phyloP scores from a whole-genome alignment of 2,113 vertebrate genomes.

The Chitala chitala region DNA sequence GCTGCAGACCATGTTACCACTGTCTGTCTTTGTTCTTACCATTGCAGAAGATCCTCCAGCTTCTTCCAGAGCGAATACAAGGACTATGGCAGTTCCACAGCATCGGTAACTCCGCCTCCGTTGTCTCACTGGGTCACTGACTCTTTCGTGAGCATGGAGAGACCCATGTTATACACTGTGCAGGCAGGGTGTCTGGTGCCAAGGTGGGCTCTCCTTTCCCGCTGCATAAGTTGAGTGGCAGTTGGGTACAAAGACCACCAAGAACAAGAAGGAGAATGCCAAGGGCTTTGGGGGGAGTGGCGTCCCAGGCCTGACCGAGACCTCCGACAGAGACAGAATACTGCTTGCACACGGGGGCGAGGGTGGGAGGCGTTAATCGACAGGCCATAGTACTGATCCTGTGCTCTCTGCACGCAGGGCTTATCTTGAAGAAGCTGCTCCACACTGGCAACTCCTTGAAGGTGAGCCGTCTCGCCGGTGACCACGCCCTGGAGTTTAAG shows the following conservation, averaged over 20 bases:
- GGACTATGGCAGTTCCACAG: constrained; percentile 98
- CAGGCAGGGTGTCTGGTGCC: constrained; percentile 10
- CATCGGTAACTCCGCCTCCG: constrained; percentile 79
- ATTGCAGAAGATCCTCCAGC: constrained; percentile 94
- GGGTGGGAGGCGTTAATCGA: background rate
- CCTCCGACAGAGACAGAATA: constrained; percentile 59
- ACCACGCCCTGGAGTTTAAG: background rate
- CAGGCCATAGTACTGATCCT: background rate
- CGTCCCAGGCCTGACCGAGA: constrained; percentile 70
- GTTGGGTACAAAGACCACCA: constrained; percentile 64
- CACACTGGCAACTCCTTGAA: constrained; percentile 98
- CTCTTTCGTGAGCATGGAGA: background rate
- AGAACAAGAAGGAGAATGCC: constrained; percentile 71
- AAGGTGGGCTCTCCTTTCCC: constrained; percentile 61
- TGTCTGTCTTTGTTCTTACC: constrained; percentile 19
- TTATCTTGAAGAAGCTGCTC: constrained; percentile 96
- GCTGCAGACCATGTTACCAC: background rate
- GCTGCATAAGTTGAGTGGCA: constrained; percentile 56
- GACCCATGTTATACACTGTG: background rate
- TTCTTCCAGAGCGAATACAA: constrained; percentile 94
- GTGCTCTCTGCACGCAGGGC: constrained; percentile 60
- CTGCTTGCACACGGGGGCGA: too few relatives aligned
- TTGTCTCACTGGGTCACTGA: too few relatives aligned
- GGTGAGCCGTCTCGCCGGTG: constrained; percentile 58
- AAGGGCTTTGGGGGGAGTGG: constrained; percentile 68